These are phyloP conservation scores for Argyresthia goedartella DNA, from an alignment of 2,888 invertebrate species.

Conservation along the genomic window DNA sequence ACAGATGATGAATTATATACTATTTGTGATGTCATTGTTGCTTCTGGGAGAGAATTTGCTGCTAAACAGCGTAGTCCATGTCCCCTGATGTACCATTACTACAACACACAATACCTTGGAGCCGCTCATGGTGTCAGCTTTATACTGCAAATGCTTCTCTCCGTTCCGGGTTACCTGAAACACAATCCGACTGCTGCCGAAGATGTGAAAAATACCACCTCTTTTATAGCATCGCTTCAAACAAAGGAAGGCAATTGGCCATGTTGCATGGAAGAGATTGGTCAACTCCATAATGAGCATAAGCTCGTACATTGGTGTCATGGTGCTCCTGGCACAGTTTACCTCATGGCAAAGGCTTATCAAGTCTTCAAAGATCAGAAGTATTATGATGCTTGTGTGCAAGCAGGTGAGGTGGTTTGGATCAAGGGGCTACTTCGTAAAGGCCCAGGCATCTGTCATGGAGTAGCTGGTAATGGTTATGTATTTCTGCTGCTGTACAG, in stretches of 20 bases:
- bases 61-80: conserved; percentile 61
- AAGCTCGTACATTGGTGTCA: conserved; percentile 93
- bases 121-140: conserved; percentile 71
- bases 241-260: conserved; percentile 82
- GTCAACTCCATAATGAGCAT: conserved; percentile 67
- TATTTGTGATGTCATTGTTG: conserved; percentile 77
- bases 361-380: conserved; percentile 79
- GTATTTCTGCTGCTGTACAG: conserved; percentile 82
- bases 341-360: conserved; percentile 86
- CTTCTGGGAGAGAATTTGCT: conserved; percentile 80
- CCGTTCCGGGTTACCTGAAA: conserved; percentile 66
- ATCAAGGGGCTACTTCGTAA: conserved; percentile 84
- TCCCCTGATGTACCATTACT: conserved; percentile 85
- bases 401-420: conserved; percentile 85
- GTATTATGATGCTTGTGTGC: conserved; percentile 77
- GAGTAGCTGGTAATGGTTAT: conserved; percentile 87
- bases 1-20: conserved; percentile 63
- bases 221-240: conserved; percentile 77
- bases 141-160: conserved; percentile 70
- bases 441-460: conserved; percentile 93
- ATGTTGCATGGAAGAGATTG: conserved; percentile 79
- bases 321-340: conserved; percentile 86
- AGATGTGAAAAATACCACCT: conserved; percentile 75
- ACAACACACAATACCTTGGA: conserved; percentile 80
- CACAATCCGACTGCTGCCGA: conserved; percentile 60